Evolutionary conservation across 1,140 invertebrate species (phyloP), one percentile per base, ranked within the genome.

Genomic region (Diabrotica undecimpunctata): DNA sequence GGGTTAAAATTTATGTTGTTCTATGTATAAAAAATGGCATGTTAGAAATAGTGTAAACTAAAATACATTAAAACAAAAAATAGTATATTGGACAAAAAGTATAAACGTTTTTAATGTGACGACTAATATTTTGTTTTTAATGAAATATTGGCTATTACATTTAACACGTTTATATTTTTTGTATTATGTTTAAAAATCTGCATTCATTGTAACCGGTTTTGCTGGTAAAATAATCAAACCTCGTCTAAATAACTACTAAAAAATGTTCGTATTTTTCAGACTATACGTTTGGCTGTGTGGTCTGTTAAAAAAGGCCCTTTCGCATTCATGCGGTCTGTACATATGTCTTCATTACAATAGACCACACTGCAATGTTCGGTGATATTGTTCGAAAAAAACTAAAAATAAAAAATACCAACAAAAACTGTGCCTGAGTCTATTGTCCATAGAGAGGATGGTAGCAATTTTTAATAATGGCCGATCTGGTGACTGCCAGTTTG

Each of bases 401-500:
- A 62, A 54, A 38, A 62, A 62, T 36, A 25, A 50, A 38, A 62
- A 62, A 62, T 54, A 62, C 38, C 37, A 54, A 62, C 14, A 54
- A 62, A 61, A 62, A 62, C 52, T 41, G 61, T 39, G 35, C 37
- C 52, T 11, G 59, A 61, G 13, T 38, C 14, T 62, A 62, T 62
- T 62, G 61, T 62, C 61, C 61, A 11, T 36, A 36, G 53, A 25
- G 14, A 36, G 61, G 61, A 62, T 54, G 37, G 51, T 37, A 38
- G 53, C 61, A 62, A 62, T 62, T 62, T 62, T 62, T 62, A 62
- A 62, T 62, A 62, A 62, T 62, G 52, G 61, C 52, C 61, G 53
- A 62, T 62, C 37, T 62, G 61, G 52, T 62, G 61, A 62, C 61
- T 62, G 61, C 52, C 8, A 59, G 41, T 25, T 11, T 12, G 60